Evolutionary conservation across 2,113 vertebrate species (phyloP).

Genomic region (Ammospiza nelsoni): DNA sequence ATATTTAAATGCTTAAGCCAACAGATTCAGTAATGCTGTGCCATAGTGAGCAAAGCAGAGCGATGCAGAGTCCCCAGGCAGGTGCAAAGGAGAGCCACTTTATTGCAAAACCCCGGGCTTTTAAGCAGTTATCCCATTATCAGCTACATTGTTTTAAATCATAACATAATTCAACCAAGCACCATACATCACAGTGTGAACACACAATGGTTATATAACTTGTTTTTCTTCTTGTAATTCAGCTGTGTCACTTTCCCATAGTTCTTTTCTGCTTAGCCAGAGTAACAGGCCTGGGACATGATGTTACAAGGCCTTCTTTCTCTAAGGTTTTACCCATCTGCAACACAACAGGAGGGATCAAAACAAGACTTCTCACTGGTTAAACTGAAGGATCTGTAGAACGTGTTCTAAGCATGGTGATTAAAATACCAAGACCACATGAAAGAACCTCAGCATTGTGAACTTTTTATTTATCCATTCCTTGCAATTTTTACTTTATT

Average conservation of each 20-base stretch:
- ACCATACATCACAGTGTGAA: accelerated
- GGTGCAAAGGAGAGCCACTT: not conserved
- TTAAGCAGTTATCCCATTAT: not conserved
- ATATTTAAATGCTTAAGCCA: not conserved
- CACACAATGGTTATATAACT: not conserved
- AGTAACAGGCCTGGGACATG: not conserved
- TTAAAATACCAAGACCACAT: not conserved
- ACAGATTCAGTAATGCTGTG: not conserved
- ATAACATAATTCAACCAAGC: not conserved
- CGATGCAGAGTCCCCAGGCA: accelerated
- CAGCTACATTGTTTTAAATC: not conserved
- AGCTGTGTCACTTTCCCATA: not conserved
- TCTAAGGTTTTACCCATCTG: not conserved
- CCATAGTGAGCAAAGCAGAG: not conserved
- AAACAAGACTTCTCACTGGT: not conserved
- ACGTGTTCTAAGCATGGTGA: not conserved
- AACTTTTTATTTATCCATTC: not conserved
- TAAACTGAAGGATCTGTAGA: not conserved
- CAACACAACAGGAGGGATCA: not conserved
- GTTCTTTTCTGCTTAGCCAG: not conserved
- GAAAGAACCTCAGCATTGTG: not conserved
- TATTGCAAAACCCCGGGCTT: not conserved
- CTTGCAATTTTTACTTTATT: not conserved
- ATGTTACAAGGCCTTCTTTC: not conserved
- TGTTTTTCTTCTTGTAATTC: not conserved